Conservation (phyloP, 2,113 vertebrate species). For the Nymphicus hollandicus region DNA sequence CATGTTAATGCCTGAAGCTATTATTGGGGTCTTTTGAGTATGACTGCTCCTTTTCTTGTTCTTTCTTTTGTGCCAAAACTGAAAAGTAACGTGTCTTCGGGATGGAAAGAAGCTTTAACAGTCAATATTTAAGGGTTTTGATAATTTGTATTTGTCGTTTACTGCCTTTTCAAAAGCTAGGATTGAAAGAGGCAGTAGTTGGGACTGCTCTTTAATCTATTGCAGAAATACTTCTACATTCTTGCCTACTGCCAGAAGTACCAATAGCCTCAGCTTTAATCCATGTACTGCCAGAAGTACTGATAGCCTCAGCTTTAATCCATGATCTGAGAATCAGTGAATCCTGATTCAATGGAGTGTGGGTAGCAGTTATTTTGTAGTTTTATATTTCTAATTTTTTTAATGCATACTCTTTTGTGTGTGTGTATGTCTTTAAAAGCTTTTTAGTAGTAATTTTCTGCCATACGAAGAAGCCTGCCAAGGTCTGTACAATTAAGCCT, state of each 20-base stretch:
- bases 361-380: neutral
- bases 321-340: neutral
- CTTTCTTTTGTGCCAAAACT: neutral
- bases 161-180: neutral
- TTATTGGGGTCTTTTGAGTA: neutral
- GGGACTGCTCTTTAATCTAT: neutral
- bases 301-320: neutral
- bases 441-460: neutral
- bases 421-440: neutral
- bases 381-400: neutral
- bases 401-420: neutral
- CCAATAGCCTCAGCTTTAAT: neutral
- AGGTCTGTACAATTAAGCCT: neutral
- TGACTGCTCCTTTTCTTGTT: neutral
- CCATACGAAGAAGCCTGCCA: neutral
- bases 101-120: neutral
- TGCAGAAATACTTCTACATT: neutral
- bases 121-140: neutral
- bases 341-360: accelerated
- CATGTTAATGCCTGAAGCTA: conserved; percentile 1
- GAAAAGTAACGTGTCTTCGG: neutral
- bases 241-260: neutral
- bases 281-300: neutral
- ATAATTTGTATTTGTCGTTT: neutral
- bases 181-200: neutral